Conservation (phyloP, 2,113 vertebrate species). For the Menidia beryllina region DNA sequence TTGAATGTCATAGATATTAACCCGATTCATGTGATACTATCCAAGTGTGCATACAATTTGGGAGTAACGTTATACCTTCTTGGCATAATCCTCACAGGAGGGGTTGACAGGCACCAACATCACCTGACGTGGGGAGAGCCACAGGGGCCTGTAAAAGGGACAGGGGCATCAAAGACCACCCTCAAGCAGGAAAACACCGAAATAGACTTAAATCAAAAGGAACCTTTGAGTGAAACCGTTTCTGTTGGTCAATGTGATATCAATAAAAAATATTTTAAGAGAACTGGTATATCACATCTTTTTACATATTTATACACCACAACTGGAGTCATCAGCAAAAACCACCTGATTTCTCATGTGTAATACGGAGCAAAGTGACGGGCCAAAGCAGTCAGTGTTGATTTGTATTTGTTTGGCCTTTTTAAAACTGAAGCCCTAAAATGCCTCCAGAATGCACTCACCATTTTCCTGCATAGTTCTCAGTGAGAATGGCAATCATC, state of each 20-base stretch:
- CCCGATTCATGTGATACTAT: not conserved
- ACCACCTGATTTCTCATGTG: not conserved
- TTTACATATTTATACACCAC: not conserved
- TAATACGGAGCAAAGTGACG: not conserved
- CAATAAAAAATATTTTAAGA: no score
- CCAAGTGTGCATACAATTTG: not conserved
- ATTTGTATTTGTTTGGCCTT: not conserved
- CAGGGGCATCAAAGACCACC: no score
- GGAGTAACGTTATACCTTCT: constrained; percentile 75
- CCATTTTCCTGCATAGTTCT: constrained; percentile 96
- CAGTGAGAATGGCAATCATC: constrained; percentile 95
- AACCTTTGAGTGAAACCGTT: constrained; percentile 8
- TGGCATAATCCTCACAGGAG: constrained; percentile 88
- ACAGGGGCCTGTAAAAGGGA: constrained; percentile 88
- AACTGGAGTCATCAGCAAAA: not conserved
- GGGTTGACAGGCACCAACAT: constrained; percentile 94
- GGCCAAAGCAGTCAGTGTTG: not conserved
- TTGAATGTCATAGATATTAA: not conserved
- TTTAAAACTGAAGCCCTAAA: not conserved
- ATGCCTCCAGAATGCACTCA: constrained; percentile 57
- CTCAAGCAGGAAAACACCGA: not conserved
- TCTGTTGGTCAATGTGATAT: not conserved
- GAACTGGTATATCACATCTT: not conserved
- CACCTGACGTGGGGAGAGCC: constrained; percentile 92
- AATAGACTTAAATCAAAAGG: not conserved